A percentile compares a stretch with the other conserved stretches of the same genome.
These are phyloP conservation scores for Nettapus auritus DNA, from an alignment of 2,113 vertebrate genomes.

Conservation along the genomic window DNA sequence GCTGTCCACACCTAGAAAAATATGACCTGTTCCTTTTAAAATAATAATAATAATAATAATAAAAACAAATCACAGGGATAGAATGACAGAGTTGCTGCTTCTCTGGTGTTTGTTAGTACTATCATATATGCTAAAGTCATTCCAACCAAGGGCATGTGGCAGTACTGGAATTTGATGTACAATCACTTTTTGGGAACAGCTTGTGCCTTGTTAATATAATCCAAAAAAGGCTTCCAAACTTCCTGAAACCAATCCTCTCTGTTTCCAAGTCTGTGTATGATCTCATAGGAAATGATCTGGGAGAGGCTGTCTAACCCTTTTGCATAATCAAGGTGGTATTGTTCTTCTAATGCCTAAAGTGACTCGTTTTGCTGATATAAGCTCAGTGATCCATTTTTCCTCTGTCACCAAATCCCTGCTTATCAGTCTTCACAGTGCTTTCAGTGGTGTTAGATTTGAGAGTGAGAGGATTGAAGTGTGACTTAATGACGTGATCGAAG, in stretches of 20 bases:
- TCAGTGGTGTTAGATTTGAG: background rate
- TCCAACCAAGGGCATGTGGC: conserved; percentile 19
- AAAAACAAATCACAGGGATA: background rate
- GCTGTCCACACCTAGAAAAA: background rate
- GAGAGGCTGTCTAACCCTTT: conserved; percentile 17
- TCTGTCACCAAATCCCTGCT: background rate
- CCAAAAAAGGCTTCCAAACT: conserved; percentile 49
- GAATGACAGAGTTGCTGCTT: background rate
- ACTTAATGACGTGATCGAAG: background rate
- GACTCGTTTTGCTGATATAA: background rate
- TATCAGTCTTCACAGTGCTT: background rate
- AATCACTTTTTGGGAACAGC: conserved; percentile 52
- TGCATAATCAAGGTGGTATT: conserved; percentile 49
- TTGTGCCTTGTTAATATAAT: conserved; percentile 37
- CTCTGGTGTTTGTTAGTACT: background rate
- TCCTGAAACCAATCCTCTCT: conserved; percentile 43
- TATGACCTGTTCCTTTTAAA: background rate
- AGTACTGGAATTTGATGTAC: conserved; percentile 43
- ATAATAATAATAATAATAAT: too few relatives aligned
- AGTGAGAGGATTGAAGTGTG: background rate
- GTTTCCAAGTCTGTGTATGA: conserved; percentile 43
- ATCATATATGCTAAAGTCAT: background rate
- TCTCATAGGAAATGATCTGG: conserved; percentile 62
- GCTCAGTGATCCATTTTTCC: background rate
- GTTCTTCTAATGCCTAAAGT: background rate